Percentiles rank a stretch among this genome's conserved stretches.
These are phyloP conservation scores for Microdon myrmicae DNA, from an alignment of 2,888 invertebrate genomes.

Conservation along the genomic window DNA sequence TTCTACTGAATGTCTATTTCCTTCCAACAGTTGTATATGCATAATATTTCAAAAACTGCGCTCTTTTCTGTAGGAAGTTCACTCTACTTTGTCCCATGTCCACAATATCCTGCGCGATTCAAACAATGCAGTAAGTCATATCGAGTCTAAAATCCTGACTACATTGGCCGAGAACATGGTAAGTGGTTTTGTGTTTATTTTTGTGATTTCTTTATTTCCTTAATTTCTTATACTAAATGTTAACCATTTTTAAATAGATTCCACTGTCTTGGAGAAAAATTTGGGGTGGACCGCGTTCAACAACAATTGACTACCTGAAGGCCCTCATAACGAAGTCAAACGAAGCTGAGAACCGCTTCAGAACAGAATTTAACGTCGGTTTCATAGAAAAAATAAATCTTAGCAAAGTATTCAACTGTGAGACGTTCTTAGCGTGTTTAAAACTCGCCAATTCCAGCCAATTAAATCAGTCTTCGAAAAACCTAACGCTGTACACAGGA, in stretches of 20 bases:
- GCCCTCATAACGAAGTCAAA: constrained; percentile 59
- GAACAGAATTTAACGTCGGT: constrained; percentile 56
- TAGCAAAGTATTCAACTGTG: constrained; percentile 62
- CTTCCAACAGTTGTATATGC: not conserved
- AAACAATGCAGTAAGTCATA: constrained; percentile 41
- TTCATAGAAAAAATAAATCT: constrained; percentile 61
- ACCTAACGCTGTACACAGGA: constrained; percentile 55
- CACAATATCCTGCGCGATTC: constrained; percentile 58
- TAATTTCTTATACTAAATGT: not conserved
- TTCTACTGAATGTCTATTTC: no score
- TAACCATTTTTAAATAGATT: constrained; percentile 53
- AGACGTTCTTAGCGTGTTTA: constrained; percentile 62
- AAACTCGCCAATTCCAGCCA: constrained; percentile 62
- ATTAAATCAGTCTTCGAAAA: constrained; percentile 60
- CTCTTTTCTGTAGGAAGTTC: constrained; percentile 56
- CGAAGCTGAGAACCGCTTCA: constrained; percentile 61
- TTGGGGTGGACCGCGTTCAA: constrained; percentile 62
- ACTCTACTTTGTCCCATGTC: constrained; percentile 59
- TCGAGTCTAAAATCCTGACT: constrained; percentile 55
- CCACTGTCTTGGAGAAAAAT: constrained; percentile 62
- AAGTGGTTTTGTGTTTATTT: not conserved
- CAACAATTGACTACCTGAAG: constrained; percentile 62
- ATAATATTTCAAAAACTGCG: constrained; percentile 1
- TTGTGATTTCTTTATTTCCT: not conserved
- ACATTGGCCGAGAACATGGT: constrained; percentile 62